phyloP scores from a whole-genome alignment of 2,113 vertebrate genomes.

The Myotis yumanensis region DNA sequence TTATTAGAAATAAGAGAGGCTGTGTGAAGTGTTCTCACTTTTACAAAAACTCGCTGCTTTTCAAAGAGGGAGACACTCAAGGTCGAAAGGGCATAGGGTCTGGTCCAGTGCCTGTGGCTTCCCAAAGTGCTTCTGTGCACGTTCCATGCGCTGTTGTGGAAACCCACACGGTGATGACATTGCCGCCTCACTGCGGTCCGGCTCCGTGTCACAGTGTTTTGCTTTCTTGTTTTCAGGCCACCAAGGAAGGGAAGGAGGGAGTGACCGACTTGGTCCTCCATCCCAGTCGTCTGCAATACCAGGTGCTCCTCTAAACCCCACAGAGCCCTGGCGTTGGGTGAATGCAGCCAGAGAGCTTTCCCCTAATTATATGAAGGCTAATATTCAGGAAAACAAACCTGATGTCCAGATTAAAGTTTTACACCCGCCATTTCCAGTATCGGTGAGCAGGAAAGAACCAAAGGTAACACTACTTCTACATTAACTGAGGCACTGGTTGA shows the following conservation, averaged over 20 bases:
- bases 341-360: background rate
- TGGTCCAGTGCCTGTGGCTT: background rate
- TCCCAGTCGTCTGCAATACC: rapidly evolving
- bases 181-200: rapidly evolving
- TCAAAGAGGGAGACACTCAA: background rate
- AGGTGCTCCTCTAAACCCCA: background rate
- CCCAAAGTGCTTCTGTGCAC: background rate
- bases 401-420: background rate
- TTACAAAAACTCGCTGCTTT: background rate
- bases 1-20: background rate
- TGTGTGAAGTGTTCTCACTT: background rate
- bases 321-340: background rate
- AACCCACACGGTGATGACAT: background rate
- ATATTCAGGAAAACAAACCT: background rate
- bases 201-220: background rate
- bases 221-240: background rate
- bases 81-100: background rate
- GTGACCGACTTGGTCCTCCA: background rate
- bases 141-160: rapidly evolving
- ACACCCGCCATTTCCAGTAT: background rate
- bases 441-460: background rate
- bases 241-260: background rate
- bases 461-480: background rate
- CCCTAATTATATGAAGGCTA: background rate
- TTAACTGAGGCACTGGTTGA: background rate